Evolutionary conservation across 2,797 vertebrate species (phyloP), one percentile per base, ranked within the genome.

Genomic region (Neoniphon sammara): DNA sequence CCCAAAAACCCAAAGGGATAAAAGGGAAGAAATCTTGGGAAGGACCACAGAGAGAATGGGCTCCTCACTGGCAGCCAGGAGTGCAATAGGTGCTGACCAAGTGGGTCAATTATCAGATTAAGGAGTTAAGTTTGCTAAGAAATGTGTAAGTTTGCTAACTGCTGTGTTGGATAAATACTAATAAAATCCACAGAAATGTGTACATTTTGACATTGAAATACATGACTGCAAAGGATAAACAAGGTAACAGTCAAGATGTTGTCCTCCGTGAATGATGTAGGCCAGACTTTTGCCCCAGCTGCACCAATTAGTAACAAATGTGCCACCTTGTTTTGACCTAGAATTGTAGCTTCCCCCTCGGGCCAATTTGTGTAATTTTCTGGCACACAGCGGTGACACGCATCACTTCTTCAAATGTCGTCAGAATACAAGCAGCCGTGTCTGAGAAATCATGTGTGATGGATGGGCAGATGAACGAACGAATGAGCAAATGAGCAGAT

Each of bases 401-500:
- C 34, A 36, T 7, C 34, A 10, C 7, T 36, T 36, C 34, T 10
- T 10, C 34, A 36, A 36, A 10, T 10, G 5, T 9, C 34, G 34
- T 36, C 4, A 10, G 1, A 36, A 36, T 1, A 1, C 34, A 7
- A 36, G 5, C 6, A 36, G 34, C 34, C 8, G 7, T 10, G 34
- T 36, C 34, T 39, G 36, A 39, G 36, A 39, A 8, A 39, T 39
- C 36, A 39, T 8, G 36, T 10, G 36, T 10, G 52, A 81, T 2
- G 68, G 55, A 66, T 61, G 25, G 71, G 68, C 53, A 65, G n/a
- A 60, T 21, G 50, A 53, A 18, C 25, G 53, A 60, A 42, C 54
- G 8, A 49, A 18, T 52, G 49, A 23, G 60, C 50, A 47, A 6
- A 31, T 14, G 66, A 86, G 63, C 34, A 73, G 70, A 83, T 30